Conservation (phyloP, 2,888 invertebrate species). For the Unio pictorum region DNA sequence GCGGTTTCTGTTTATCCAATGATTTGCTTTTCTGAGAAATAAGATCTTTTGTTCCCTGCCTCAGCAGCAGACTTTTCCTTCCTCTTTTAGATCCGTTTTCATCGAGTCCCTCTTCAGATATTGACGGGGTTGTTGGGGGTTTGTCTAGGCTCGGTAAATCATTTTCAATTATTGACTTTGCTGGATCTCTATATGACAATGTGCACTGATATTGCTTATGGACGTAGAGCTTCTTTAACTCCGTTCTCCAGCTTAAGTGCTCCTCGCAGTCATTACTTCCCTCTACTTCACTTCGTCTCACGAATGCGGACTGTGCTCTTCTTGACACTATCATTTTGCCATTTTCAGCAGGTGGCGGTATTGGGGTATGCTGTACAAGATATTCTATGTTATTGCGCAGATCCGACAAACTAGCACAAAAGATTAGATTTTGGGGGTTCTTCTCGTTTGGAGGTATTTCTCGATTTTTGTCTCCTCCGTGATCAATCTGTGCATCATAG, state of each 20-base stretch:
- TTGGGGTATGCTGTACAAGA: conserved; percentile 40
- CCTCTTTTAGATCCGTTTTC: conserved; percentile 27
- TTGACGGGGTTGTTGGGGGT: conserved; percentile 30
- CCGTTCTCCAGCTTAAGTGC: conserved; percentile 45
- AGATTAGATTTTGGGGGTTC: conserved; percentile 45
- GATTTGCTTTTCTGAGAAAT: conserved; percentile 23
- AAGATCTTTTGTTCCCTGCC: conserved; percentile 32
- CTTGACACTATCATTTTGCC: conserved; percentile 18
- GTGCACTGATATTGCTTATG: conserved; percentile 61
- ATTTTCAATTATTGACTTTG: conserved; percentile 15
- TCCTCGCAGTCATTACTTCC: conserved; percentile 14
- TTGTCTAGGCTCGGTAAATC: conserved; percentile 25
- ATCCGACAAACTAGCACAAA: conserved; percentile 51
- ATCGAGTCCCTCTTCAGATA: conserved; percentile 37
- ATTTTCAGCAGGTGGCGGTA: conserved; percentile 2
- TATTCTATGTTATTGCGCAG: conserved; percentile 62
- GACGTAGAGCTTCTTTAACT: conserved; percentile 50
- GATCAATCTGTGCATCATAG: conserved; percentile 11
- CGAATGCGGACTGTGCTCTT: conserved; percentile 37
- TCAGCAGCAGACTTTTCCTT: not conserved
- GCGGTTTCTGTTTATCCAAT: conserved; percentile 22
- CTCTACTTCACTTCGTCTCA: conserved; percentile 24
- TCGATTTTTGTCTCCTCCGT: conserved; percentile 16
- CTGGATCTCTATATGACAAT: conserved; percentile 49
- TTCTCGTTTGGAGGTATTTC: conserved; percentile 42